Percentiles rank a stretch among this genome's conserved stretches.
Conservation (phyloP, 1,140 invertebrate species). For the Cotesia glomerata region DNA sequence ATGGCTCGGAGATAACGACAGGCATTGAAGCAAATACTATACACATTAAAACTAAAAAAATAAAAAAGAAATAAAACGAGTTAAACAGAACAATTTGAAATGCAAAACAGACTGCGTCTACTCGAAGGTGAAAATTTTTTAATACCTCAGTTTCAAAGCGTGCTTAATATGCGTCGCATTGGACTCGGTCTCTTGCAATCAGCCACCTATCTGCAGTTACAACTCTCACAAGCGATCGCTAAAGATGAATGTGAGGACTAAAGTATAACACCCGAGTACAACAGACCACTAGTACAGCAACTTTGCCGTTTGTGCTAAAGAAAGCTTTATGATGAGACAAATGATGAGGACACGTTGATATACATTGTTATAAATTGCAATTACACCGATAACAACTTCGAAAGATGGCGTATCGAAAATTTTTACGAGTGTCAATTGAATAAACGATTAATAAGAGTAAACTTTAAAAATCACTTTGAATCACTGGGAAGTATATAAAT, state of each 20-base stretch:
- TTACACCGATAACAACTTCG: constrained; percentile 12
- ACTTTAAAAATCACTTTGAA: background rate
- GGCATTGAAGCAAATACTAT: background rate
- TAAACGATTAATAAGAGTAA: background rate
- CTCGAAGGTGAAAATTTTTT: constrained; percentile 31
- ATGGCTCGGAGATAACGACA: background rate
- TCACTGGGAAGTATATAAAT: too few relatives aligned
- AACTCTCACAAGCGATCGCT: constrained; percentile 12
- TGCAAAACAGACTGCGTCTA: background rate
- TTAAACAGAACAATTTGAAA: constrained; percentile 14
- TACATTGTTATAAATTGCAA: constrained; percentile 30
- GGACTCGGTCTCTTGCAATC: constrained; percentile 29
- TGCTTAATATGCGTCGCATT: constrained; percentile 31
- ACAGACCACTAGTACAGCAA: constrained; percentile 15
- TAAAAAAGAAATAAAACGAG: background rate
- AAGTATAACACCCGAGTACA: constrained; percentile 35
- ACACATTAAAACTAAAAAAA: background rate
- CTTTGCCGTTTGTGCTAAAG: constrained; percentile 4
- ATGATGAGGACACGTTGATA: constrained; percentile 32
- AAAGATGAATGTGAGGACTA: constrained; percentile 14
- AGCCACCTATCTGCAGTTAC: constrained; percentile 29
- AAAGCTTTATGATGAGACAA: constrained; percentile 22
- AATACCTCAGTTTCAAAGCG: constrained; percentile 31
- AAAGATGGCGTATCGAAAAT: background rate
- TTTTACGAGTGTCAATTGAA: constrained; percentile 11